These are phyloP conservation scores for Oryzias javanicus DNA, from an alignment of 2,113 vertebrate genomes.

Conservation along the genomic window DNA sequence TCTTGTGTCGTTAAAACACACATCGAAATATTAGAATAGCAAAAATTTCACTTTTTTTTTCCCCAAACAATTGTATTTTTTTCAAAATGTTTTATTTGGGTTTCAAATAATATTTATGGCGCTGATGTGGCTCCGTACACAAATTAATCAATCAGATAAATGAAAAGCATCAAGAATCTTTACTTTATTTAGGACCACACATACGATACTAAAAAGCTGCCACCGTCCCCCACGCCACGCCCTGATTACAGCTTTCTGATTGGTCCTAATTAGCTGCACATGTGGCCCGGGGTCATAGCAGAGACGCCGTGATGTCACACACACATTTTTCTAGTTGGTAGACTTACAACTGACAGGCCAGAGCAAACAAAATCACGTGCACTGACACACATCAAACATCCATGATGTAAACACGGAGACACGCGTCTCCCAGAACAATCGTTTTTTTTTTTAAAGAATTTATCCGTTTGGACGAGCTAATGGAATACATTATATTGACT, in stretches of 20 bases:
- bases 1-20: too few relatives aligned
- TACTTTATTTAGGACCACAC: constrained; percentile 21
- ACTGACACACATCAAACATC: background rate
- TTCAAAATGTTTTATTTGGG: too few relatives aligned
- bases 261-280: constrained; percentile 76
- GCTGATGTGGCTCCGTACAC: background rate
- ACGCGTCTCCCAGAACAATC: background rate
- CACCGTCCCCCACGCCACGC: constrained; percentile 38
- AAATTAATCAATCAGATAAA: constrained; percentile 34
- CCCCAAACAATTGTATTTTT: too few relatives aligned
- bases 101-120: too few relatives aligned
- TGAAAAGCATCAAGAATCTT: constrained; percentile 29
- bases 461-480: background rate
- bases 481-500: constrained; percentile 22
- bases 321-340: constrained; percentile 3
- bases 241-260: constrained; percentile 75
- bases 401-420: background rate
- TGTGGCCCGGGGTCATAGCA: constrained; percentile 63
- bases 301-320: constrained; percentile 14
- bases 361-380: background rate
- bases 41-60: too few relatives aligned
- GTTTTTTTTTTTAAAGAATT: constrained; percentile 4
- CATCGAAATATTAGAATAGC: too few relatives aligned
- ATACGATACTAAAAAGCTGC: constrained; percentile 43
- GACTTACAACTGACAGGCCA: background rate